Percentiles rank a stretch among this genome's conserved stretches.
Evolutionary conservation across 2,113 vertebrate species (phyloP).

Genomic region (Siniperca knerii): DNA sequence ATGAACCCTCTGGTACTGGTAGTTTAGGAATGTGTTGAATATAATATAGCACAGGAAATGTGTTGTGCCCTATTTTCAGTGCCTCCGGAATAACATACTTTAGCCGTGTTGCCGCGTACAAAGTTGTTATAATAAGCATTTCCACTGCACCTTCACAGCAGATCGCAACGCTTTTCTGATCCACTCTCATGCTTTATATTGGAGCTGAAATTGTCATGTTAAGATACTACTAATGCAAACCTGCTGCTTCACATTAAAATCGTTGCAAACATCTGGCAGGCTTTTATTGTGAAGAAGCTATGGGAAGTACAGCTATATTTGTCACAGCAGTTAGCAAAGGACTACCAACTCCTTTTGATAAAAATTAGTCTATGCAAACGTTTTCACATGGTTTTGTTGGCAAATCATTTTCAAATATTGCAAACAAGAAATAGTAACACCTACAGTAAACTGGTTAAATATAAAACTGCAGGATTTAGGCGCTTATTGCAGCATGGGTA

Average conservation of each 20-base stretch:
- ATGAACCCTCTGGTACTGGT: not conserved
- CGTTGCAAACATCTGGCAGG: slow-evolving; percentile 15
- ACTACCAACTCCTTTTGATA: not conserved
- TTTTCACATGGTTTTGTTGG: not conserved
- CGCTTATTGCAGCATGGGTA: not conserved
- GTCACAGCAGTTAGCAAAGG: not conserved
- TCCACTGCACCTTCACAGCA: not conserved
- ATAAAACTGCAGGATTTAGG: not conserved
- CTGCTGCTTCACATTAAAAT: not conserved
- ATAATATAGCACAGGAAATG: not conserved
- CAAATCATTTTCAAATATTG: not conserved
- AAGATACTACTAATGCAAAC: slow-evolving; percentile 1
- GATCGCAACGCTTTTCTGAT: not conserved
- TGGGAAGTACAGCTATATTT: slow-evolving; percentile 11
- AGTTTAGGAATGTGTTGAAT: not conserved
- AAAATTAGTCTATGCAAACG: not conserved
- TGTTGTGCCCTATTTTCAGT: not conserved
- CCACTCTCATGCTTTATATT: not conserved
- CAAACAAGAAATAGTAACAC: not conserved
- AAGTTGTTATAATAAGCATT: not conserved
- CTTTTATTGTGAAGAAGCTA: slow-evolving; percentile 9
- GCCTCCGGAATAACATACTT: not conserved
- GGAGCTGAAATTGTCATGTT: not conserved
- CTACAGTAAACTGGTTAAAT: not conserved
- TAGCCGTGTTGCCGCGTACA: not conserved